Conservation (phyloP, 2,888 invertebrate genomes). For the Clostera curtula region DNA sequence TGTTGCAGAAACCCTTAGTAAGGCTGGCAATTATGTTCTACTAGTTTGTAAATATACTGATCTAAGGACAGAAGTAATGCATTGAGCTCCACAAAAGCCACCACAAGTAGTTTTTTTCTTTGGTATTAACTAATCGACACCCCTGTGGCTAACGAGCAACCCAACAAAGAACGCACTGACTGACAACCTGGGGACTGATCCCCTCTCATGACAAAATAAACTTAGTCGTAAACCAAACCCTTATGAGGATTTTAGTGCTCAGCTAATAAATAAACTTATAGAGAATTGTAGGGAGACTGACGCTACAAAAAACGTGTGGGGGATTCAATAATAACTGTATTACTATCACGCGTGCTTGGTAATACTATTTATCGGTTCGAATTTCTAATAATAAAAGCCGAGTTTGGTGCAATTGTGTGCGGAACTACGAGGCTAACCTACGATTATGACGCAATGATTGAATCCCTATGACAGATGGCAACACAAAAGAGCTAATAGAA, state of each 20-base stretch:
- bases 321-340: slow-evolving; percentile 53
- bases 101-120: slow-evolving; percentile 7
- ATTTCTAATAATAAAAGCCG: slow-evolving; percentile 46
- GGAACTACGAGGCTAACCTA: slow-evolving; percentile 37
- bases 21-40: too few relatives aligned
- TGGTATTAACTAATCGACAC: slow-evolving; percentile 30
- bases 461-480: slow-evolving; percentile 65
- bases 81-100: slow-evolving; percentile 3
- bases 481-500: slow-evolving; percentile 40
- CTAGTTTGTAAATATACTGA: not conserved
- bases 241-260: slow-evolving; percentile 54
- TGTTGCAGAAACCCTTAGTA: too few relatives aligned
- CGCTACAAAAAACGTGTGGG: slow-evolving; percentile 27
- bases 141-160: slow-evolving; percentile 31
- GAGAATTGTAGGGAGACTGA: slow-evolving; percentile 47
- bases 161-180: slow-evolving; percentile 52
- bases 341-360: slow-evolving; percentile 45
- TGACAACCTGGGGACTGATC: slow-evolving; percentile 44
- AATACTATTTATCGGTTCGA: slow-evolving; percentile 41
- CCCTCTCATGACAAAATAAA: slow-evolving; percentile 51
- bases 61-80: not conserved
- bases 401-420: slow-evolving; percentile 44
- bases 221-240: slow-evolving; percentile 57
- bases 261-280: slow-evolving; percentile 65
- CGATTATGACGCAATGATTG: slow-evolving; percentile 52